Base-by-base conservation (phyloP, 2,888 invertebrate species). In the Tuberolachnus salignus region DNA sequence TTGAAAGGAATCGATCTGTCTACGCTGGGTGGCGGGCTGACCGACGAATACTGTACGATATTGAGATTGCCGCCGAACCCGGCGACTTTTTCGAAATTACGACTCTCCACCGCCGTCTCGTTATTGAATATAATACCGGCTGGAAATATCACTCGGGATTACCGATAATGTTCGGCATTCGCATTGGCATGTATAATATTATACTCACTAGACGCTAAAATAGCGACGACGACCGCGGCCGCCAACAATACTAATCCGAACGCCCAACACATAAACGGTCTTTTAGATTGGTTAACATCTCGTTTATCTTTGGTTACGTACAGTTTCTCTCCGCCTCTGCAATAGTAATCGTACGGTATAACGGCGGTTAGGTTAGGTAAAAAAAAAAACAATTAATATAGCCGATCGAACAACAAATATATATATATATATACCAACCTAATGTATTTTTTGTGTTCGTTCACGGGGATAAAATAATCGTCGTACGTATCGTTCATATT, bases 401-500 rank as follows among this genome's bases (percentile, higher is more conserved):
- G n/a, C n/a, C n/a, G n/a, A n/a, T 8, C 10, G 23, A 69, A 9
- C 8, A 14, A 14, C 1, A 46, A 19, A 34, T 21, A 23, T 16
- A 42, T 16, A 26, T 26, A 23, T 34, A n/a, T 16, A 59, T 26
- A 26, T 16, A 84, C 87, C 86, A 85, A 93, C 93, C 93, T 92
- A 88, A 93, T 92, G 85, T 91, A 93, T 87, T 94, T 94, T 85
- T 91, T 90, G 86, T 93, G 93, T 84, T 93, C 92, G 85, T 94
- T 93, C 82, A 94, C 93, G 46, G 93, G 92, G 81, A 94, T 92
- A 85, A 93, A 93, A 86, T 93, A 93, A 84, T 93, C 93, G 84
- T 93, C 92, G 85, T 93, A 92, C 8, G 92, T 91, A 85, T 92
- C 92, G 51, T 89, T 88, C 26, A 90, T 87, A 82, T 89, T 90